A percentile compares a stretch with the other conserved stretches of the same genome.
phyloP scores from a whole-genome alignment of 2,888 invertebrate genomes.

The Blera fallax region DNA sequence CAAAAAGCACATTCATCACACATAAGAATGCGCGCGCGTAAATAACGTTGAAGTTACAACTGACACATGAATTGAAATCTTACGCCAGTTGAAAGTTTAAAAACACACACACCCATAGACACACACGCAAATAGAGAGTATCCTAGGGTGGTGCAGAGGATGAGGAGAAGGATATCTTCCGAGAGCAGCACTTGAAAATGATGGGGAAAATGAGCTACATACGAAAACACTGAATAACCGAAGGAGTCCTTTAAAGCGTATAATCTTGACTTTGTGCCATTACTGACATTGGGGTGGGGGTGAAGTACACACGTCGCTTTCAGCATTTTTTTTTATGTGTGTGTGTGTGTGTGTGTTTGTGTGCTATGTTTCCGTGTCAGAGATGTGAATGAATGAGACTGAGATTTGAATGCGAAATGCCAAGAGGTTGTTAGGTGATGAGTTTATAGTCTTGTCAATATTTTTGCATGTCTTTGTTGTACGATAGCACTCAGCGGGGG shows the following conservation, averaged over 20 bases:
- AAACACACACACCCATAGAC: neutral
- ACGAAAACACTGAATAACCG: neutral
- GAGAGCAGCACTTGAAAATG: neutral
- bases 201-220: neutral
- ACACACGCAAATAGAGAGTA: no score
- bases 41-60: slow-evolving; percentile 32
- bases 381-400: slow-evolving; percentile 21
- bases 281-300: slow-evolving; percentile 31
- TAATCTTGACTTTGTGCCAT: slow-evolving; percentile 40
- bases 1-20: slow-evolving; percentile 54
- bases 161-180: neutral
- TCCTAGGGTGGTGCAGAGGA: neutral
- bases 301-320: slow-evolving; percentile 6
- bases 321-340: neutral
- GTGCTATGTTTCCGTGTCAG: slow-evolving; percentile 17
- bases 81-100: slow-evolving; percentile 9
- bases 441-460: neutral
- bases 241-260: slow-evolving; percentile 17
- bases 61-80: slow-evolving; percentile 50
- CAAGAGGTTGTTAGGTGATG: neutral
- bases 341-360: neutral
- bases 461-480: neutral
- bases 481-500: neutral
- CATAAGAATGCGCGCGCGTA: slow-evolving; percentile 13
- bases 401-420: slow-evolving; percentile 25